Base-by-base conservation (phyloP, 2,888 invertebrate species). In the Netelia inedita region DNA sequence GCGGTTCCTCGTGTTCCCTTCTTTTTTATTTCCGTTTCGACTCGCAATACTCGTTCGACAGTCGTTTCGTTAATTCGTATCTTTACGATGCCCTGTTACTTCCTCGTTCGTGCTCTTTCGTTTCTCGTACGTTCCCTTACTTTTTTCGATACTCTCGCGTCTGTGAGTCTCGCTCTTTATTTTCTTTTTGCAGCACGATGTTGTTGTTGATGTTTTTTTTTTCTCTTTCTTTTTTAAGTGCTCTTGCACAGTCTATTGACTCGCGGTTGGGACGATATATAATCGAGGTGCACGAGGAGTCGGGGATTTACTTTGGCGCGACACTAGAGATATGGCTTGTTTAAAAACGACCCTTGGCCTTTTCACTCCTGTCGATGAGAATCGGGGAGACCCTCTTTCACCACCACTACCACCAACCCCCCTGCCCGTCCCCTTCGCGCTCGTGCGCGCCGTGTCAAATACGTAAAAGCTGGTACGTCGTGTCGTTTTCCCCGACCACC, bases 261-360 rank as follows among this genome's bases (percentile, higher is more conserved):
- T 74, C 53, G 69, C 14, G 46, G 46, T 46, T 16, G 53, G 74
- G 57, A 81, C 63, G 71, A 74, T 71, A 23, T 43, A 79, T 55
- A 79, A 35, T 43, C 35, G 53, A 41, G 21, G 53, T 16, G 53
- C 35, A 65, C 63, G 79, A 79, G 82, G 79, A 74, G 74, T 41
- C 57, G 35, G 43, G 46, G 59, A 14, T 74, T 82, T 66, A 74
- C 74, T 82, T 69, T 80, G 53, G 50, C 23, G 19, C n/a, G 6
- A 55, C 50, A 43, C 46, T 41, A 72, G 23, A 75, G 41, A 21
- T 16, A 66, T 41, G 55, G 41, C 69, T 57, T n/a, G 69, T 74
- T 85, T 69, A 53, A 78, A 61, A 75, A 71, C 55, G 65, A 75
- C 73, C 63, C 74, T 79, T 69, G 71, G 69, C 74, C 74, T 85